Percentiles rank a stretch among this genome's conserved stretches.
Evolutionary conservation across 2,888 invertebrate genomes (phyloP).

Genomic region (Latrodectus elegans): DNA sequence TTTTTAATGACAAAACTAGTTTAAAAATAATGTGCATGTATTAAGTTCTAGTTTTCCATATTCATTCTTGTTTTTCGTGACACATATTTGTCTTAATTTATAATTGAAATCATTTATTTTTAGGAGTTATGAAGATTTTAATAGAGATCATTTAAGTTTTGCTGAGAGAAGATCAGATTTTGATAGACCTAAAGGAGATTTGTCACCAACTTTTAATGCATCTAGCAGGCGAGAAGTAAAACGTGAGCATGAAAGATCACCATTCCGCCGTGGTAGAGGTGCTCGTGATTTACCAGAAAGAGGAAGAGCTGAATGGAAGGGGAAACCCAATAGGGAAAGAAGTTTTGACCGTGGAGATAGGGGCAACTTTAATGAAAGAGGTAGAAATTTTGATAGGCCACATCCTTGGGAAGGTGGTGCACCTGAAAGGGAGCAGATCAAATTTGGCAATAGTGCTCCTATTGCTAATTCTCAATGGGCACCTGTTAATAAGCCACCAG

Average conservation of each 20-base stretch:
- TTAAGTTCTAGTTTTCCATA: no score
- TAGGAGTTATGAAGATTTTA: conserved; percentile 33
- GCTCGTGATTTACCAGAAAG: conserved; percentile 42
- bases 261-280: conserved; percentile 37
- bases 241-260: conserved; percentile 33
- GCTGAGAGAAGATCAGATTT: conserved; percentile 46
- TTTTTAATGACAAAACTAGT: no score
- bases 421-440: conserved; percentile 25
- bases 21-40: no score
- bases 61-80: no score
- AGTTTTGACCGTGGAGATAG: conserved; percentile 41
- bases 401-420: conserved; percentile 52
- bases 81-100: no score
- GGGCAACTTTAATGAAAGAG: conserved; percentile 24
- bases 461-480: conserved; percentile 55
- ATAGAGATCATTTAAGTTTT: conserved; percentile 33
- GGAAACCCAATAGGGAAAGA: conserved; percentile 34
- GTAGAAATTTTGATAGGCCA: conserved; percentile 48
- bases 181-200: conserved; percentile 41
- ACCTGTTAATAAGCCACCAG: conserved; percentile 50
- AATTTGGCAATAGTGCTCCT: conserved; percentile 28
- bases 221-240: conserved; percentile 34
- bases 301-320: conserved; percentile 58
- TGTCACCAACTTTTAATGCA: conserved; percentile 42
- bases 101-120: no score